Evolutionary conservation across 2,113 vertebrate species (phyloP).

Genomic region (Beaufortia kweichowensis): DNA sequence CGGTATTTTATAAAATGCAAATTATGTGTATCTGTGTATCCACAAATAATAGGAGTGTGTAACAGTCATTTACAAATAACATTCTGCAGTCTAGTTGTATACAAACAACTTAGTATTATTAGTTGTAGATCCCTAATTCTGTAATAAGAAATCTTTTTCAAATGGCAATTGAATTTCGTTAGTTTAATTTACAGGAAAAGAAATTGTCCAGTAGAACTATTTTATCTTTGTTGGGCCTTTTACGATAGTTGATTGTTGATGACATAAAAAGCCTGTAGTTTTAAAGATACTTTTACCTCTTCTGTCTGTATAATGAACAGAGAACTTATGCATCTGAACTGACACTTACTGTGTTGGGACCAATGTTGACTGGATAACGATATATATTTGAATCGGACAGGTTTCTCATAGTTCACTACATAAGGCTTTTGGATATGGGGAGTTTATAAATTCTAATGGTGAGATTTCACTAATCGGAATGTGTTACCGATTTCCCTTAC

Average conservation of each 20-base stretch:
- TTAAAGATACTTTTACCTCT: neutral
- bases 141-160: neutral
- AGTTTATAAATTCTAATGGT: neutral
- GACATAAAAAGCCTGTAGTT: constrained; percentile 5
- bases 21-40: neutral
- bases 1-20: neutral
- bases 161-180: constrained; percentile 16
- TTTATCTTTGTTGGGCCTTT: constrained; percentile 16
- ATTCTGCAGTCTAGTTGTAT: neutral
- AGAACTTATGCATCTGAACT: constrained; percentile 15
- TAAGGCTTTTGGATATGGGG: neutral
- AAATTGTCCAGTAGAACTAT: neutral
- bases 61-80: neutral
- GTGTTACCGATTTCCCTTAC: constrained; percentile 31
- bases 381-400: constrained; percentile 17
- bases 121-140: neutral
- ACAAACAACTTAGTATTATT: neutral
- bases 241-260: constrained; percentile 10
- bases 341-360: constrained; percentile 36
- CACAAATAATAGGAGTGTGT: neutral
- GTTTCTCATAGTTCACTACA: constrained; percentile 31
- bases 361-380: constrained; percentile 43
- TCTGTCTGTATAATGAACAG: constrained; percentile 19
- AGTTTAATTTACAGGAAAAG: neutral
- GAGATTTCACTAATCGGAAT: constrained; percentile 21